Conservation (phyloP, 2,888 invertebrate genomes). For the Nymphalis urticae region DNA sequence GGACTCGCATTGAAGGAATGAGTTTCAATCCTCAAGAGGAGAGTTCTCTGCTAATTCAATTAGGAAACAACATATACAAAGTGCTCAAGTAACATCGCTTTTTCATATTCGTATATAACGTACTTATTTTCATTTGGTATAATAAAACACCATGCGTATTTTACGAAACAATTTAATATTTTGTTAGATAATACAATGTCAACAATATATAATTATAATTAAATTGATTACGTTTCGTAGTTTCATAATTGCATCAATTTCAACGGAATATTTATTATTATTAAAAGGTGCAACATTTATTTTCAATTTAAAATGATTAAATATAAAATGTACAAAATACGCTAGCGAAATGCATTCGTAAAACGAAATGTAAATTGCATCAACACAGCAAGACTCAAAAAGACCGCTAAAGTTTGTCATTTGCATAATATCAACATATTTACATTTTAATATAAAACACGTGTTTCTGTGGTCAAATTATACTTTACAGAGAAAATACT, state of each 20-base stretch:
- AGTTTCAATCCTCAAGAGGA: too few species aligned
- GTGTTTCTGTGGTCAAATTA: slow-evolving; percentile 15
- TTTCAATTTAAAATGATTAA: slow-evolving; percentile 9
- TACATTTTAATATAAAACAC: slow-evolving; percentile 16
- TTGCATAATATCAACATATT: slow-evolving; percentile 30
- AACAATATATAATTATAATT: too few species aligned
- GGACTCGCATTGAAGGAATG: too few species aligned
- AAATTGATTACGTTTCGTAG: too few species aligned
- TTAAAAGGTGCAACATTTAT: background rate
- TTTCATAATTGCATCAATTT: background rate
- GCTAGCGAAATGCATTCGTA: slow-evolving; percentile 11
- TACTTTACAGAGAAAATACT: background rate
- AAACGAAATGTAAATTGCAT: slow-evolving; percentile 22
- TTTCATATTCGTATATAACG: too few species aligned
- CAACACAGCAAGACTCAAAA: slow-evolving; percentile 23
- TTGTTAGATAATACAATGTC: too few species aligned
- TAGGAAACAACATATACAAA: too few species aligned
- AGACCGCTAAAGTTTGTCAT: slow-evolving; percentile 26
- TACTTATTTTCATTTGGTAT: too few species aligned
- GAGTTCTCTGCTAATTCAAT: too few species aligned
- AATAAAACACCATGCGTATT: too few species aligned
- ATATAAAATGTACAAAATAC: slow-evolving; percentile 5
- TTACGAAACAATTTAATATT: too few species aligned
- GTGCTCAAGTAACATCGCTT: too few species aligned
- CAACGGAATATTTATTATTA: background rate